Percentiles rank a stretch among this genome's conserved stretches.
phyloP scores from a whole-genome alignment of 2,797 vertebrate species.

The Dendrocincla fuliginosa region DNA sequence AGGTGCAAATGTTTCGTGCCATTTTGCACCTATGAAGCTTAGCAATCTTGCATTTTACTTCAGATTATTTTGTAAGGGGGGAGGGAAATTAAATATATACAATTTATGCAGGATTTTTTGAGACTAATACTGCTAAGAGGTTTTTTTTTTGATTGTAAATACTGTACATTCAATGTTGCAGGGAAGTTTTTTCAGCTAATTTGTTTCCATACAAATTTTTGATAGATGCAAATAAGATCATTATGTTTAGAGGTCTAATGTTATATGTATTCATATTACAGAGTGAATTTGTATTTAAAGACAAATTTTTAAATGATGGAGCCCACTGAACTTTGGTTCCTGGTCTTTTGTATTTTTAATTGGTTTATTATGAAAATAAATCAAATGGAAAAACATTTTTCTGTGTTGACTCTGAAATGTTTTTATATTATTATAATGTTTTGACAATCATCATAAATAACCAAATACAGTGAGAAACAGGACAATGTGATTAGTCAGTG shows the following conservation, averaged over 20 bases:
- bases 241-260: slow-evolving; percentile 82
- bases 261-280: slow-evolving; percentile 79
- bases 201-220: slow-evolving; percentile 80
- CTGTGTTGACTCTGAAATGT: slow-evolving; percentile 31
- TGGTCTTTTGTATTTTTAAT: slow-evolving; percentile 83
- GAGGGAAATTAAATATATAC: slow-evolving; percentile 60
- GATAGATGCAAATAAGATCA: slow-evolving; percentile 79
- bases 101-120: slow-evolving; percentile 71
- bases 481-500: rapidly evolving
- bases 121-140: slow-evolving; percentile 72
- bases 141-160: slow-evolving; percentile 80
- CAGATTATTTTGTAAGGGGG: slow-evolving; percentile 71
- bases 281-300: slow-evolving; percentile 85
- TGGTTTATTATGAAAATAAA: slow-evolving; percentile 86
- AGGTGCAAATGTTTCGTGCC: slow-evolving; percentile 56
- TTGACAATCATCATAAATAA: neutral
- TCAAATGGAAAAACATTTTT: slow-evolving; percentile 70
- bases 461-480: neutral
- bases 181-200: slow-evolving; percentile 75
- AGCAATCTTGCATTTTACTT: slow-evolving; percentile 71
- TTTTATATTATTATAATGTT: neutral
- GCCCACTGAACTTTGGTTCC: slow-evolving; percentile 67
- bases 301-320: slow-evolving; percentile 85
- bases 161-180: slow-evolving; percentile 80
- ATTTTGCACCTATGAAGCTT: slow-evolving; percentile 43